Evolutionary conservation across 1,140 invertebrate species (phyloP), one percentile per base, ranked within the genome.

Genomic region (Tetranychus urticae): DNA sequence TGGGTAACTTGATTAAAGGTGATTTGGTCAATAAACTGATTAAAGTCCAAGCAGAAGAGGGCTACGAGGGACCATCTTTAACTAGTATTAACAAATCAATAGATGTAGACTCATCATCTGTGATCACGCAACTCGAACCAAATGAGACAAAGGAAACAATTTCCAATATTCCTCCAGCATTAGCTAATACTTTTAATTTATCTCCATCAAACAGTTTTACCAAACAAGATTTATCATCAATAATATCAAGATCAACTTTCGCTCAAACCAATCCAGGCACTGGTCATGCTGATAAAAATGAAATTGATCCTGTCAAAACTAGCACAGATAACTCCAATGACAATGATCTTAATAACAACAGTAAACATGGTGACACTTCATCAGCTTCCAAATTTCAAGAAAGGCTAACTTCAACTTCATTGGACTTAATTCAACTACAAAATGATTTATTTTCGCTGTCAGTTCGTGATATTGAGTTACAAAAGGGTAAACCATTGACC

Each of bases 401-500:
- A 59, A 63, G 33, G 39, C 57, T 46, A 61, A 10, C 39, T 42
- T 63, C n/a, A 62, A 55, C 6, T 61, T 61, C 45, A 60, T 61
- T 55, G 61, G 63, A 56, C n/a, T 56, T 56, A 33, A 36, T n/a
- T 36, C 33, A 36, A 36, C 33, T 61, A 56, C 45, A 66, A 63
- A 36, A 63, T 62, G 52, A 65, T 61, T 5, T 59, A 62, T 8
- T 59, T 58, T 76, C 77, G 3, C 71, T 87, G 1, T 85, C 85
- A 0, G 77, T 85, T 0, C 78, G 80, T 7, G 85, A 88, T 65
- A 78, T 88, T 12, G 85, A 88, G 67, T 73, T 84, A 47, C 84
- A 88, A 69, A 74, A 84, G 5, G 85, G 85, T 1, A 82, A 85
- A 63, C 84, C 86, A 4, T 74, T 88, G 2, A 84, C 84, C 13